phyloP scores from a whole-genome alignment of 2,888 invertebrate genomes.

The Calameuta filiformis region DNA sequence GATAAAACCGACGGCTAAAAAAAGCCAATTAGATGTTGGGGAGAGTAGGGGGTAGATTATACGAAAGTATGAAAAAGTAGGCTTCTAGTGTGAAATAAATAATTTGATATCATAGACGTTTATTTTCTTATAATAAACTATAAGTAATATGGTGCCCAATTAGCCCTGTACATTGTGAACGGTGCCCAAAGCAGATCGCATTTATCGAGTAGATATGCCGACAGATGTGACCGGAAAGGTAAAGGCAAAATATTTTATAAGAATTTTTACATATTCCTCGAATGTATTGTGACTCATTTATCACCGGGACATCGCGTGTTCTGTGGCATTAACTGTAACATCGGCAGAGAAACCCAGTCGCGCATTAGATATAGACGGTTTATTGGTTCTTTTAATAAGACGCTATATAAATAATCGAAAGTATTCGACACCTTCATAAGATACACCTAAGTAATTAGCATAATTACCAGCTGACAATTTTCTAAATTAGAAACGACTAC shows the following conservation, averaged over 20 bases:
- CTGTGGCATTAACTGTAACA: conserved; percentile 21
- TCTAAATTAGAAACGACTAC: background rate
- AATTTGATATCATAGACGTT: background rate
- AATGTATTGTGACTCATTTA: background rate
- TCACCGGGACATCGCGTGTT: conserved; percentile 22
- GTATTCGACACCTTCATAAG: background rate
- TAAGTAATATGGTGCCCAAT: background rate
- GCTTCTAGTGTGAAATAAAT: background rate
- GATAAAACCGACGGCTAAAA: background rate
- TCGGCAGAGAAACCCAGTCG: background rate
- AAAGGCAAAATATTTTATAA: conserved; percentile 4
- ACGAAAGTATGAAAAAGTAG: background rate
- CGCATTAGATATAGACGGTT: background rate
- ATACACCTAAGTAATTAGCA: background rate
- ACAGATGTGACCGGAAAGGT: conserved; percentile 13
- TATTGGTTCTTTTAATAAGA: background rate
- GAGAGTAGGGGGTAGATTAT: background rate
- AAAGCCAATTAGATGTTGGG: background rate
- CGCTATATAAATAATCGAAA: background rate
- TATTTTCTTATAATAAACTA: background rate
- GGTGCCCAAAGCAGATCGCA: conserved; percentile 3
- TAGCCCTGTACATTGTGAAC: background rate
- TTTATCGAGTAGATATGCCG: conserved; percentile 4
- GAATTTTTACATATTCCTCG: background rate
- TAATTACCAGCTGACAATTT: background rate